A percentile compares a stretch with the other conserved stretches of the same genome.
Conservation (phyloP, 2,888 invertebrate genomes). For the Tipula unca region DNA sequence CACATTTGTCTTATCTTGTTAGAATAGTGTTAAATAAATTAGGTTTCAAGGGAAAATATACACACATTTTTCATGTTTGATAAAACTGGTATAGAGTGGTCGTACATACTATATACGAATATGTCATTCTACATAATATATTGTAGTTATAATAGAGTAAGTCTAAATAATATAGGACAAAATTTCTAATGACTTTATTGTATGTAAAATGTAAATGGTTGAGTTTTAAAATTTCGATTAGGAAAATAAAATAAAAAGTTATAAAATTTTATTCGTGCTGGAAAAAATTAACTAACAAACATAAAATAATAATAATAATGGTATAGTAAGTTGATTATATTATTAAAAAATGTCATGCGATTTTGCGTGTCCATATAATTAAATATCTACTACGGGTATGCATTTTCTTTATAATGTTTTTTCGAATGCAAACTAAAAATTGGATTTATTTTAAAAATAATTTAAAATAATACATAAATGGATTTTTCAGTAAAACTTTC, state of each 20-base stretch:
- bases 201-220: not conserved
- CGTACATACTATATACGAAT: no score
- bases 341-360: slow-evolving; percentile 4
- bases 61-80: not conserved
- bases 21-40: not conserved
- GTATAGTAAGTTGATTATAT: not conserved
- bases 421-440: not conserved
- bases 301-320: not conserved
- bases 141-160: no score
- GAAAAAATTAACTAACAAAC: not conserved
- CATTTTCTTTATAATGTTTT: not conserved
- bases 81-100: not conserved
- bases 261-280: not conserved
- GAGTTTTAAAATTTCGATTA: not conserved
- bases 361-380: not conserved
- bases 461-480: not conserved
- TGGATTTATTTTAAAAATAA: not conserved
- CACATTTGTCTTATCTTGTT: not conserved
- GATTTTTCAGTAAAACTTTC: not conserved
- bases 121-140: no score
- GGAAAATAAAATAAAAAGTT: not conserved
- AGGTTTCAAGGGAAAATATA: not conserved
- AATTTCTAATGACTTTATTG: not conserved
- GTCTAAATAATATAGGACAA: not conserved
- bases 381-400: not conserved